Evolutionary conservation across 2,113 vertebrate genomes (phyloP), one percentile per base, ranked within the genome.

Genomic region (Rousettus leschenaultii): DNA sequence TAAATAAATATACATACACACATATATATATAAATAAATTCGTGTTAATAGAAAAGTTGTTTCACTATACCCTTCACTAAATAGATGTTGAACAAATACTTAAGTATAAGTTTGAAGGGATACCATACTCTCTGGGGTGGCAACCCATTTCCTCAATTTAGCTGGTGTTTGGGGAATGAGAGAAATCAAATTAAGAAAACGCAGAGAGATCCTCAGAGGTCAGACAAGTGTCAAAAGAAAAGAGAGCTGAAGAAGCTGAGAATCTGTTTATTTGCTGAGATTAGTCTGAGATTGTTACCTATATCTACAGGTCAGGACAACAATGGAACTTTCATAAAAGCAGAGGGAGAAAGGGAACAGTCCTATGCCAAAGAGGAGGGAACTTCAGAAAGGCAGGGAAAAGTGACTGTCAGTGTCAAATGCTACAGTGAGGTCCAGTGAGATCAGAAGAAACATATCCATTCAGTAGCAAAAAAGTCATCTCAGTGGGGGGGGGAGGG

Each of bases 361-460:
- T 4, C 35, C 13, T 2, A 15, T 13, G 16, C 12, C 43, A 35
- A 51, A 83, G 26, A 77, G 7, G 10, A 83, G 16, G 14, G 14
- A 55, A 24, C 71, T 74, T 61, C 35, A 59, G 40, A 61, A 84
- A 80, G 53, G 38, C n/a, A 71, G 35, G 28, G 35, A 95, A 82
- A 97, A 51, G 51, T 68, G 43, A 70, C 40, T 43, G 16, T 35
- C 38, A 18, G n/a, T 22, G 7, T 63, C 51, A 68, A 59, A 51
- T 18, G 5, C 53, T 73, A 18, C 24, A 9, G 22, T 0, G 2
- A 93, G 40, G 28, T 48, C 35, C 74, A 57, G 14, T 57, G 35
- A 87, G 45, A 88, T 74, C 43, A 79, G 48, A 90, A 83, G 55
- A 86, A 65, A 95, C 6, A 33, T 38, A 66, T 79, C 28, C 13